Evolutionary conservation across 2,797 vertebrate genomes (phyloP).

Genomic region (Tauraco hartlaubi): DNA sequence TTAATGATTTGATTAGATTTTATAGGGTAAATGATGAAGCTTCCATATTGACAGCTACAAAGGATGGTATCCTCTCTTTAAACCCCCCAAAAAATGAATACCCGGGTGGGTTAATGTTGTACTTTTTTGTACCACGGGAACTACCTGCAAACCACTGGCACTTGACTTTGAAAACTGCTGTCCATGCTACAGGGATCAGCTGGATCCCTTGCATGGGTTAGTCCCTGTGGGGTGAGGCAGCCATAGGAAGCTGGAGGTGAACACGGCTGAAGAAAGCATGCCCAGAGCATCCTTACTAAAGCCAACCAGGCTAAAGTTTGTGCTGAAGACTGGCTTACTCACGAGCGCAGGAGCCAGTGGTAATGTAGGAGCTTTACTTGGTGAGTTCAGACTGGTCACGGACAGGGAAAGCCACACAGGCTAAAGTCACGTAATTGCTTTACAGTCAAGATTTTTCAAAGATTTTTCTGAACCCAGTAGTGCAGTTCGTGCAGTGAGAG

Average conservation of each 20-base stretch:
- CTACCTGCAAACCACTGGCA: background rate
- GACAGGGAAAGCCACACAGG: background rate
- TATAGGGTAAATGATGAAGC: background rate
- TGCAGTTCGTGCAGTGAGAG: background rate
- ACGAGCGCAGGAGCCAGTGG: background rate
- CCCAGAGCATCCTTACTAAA: background rate
- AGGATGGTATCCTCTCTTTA: background rate
- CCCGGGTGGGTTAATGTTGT: accelerated
- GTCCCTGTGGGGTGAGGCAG: background rate
- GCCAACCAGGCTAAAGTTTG: background rate
- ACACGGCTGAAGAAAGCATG: background rate
- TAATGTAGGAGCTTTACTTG: background rate
- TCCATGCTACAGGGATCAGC: background rate
- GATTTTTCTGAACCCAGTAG: background rate
- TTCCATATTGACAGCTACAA: background rate
- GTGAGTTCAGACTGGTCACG: background rate
- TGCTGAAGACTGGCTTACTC: background rate
- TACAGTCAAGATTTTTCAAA: background rate
- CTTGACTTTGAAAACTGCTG: background rate
- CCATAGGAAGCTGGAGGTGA: background rate
- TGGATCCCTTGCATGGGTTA: background rate
- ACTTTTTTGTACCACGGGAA: background rate
- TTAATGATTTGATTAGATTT: background rate
- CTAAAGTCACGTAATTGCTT: background rate
- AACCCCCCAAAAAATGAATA: background rate